These are phyloP conservation scores for Edolisoma coerulescens DNA, from an alignment of 2,113 vertebrate species.

Conservation along the genomic window DNA sequence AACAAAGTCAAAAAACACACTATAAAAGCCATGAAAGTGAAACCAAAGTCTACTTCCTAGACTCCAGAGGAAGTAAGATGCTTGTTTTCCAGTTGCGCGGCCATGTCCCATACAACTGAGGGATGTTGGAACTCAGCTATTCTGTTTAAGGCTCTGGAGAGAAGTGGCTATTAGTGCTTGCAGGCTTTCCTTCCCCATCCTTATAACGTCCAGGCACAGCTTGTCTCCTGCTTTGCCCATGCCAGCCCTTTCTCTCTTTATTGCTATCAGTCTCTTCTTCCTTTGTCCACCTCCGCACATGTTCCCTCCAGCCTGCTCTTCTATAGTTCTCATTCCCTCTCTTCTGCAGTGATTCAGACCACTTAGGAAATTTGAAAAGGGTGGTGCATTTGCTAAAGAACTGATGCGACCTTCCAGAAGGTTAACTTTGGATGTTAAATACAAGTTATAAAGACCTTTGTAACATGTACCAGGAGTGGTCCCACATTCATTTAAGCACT, in stretches of 20 bases:
- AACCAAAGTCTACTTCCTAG: neutral
- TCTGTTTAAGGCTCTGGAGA: neutral
- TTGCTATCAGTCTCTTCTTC: neutral
- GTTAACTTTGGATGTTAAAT: neutral
- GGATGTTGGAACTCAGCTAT: neutral
- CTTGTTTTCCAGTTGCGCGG: neutral
- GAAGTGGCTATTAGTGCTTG: neutral
- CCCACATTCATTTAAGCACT: neutral
- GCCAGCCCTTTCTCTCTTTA: neutral
- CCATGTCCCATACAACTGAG: neutral
- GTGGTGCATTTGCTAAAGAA: neutral
- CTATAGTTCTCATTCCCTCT: neutral
- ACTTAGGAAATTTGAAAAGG: neutral
- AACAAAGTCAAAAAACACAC: neutral
- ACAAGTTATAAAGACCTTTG: neutral
- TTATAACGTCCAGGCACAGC: neutral
- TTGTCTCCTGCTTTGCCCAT: neutral
- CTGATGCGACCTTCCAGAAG: neutral
- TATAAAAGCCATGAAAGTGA: neutral
- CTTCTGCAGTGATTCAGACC: neutral
- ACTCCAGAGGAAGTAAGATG: neutral
- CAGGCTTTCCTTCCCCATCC: neutral
- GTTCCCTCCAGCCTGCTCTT: neutral
- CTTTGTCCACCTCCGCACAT: neutral
- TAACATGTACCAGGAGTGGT: accelerated